Conservation (phyloP, 1,140 invertebrate species). For the Hyles vespertilio region DNA sequence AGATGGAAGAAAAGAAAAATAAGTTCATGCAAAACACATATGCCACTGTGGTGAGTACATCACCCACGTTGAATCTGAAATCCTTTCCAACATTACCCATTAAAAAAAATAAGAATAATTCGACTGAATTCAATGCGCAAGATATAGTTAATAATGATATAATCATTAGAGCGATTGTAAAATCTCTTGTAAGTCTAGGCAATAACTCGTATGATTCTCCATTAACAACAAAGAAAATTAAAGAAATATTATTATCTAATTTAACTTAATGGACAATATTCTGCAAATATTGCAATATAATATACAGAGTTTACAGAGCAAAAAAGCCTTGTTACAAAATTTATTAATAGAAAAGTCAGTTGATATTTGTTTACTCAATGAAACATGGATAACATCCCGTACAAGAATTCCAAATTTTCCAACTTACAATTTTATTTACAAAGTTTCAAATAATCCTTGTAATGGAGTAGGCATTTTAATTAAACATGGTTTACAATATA, state of each 20-base stretch:
- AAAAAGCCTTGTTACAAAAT: constrained; percentile 2
- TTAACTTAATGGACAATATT: neutral
- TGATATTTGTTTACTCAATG: constrained; percentile 11
- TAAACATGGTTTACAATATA: constrained; percentile 15
- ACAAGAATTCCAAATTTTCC: constrained; percentile 8
- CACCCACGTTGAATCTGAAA: neutral
- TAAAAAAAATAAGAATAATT: neutral
- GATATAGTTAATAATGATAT: neutral
- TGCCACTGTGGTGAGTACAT: neutral
- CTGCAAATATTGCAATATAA: neutral
- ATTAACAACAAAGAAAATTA: neutral
- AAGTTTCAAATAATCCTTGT: constrained; percentile 8
- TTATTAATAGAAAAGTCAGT: constrained; percentile 9
- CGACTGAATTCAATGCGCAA: neutral
- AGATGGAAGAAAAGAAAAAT: neutral
- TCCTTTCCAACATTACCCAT: neutral
- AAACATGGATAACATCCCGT: neutral
- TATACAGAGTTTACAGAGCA: neutral
- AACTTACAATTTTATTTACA: constrained; percentile 13
- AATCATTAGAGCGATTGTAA: neutral
- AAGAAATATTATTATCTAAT: neutral
- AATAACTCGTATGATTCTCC: neutral
- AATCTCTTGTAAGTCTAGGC: neutral
- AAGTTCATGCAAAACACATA: neutral
- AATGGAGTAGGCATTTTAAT: constrained; percentile 11